Base-by-base conservation (phyloP, 1,140 invertebrate species). In the Diorhabda sublineata region DNA sequence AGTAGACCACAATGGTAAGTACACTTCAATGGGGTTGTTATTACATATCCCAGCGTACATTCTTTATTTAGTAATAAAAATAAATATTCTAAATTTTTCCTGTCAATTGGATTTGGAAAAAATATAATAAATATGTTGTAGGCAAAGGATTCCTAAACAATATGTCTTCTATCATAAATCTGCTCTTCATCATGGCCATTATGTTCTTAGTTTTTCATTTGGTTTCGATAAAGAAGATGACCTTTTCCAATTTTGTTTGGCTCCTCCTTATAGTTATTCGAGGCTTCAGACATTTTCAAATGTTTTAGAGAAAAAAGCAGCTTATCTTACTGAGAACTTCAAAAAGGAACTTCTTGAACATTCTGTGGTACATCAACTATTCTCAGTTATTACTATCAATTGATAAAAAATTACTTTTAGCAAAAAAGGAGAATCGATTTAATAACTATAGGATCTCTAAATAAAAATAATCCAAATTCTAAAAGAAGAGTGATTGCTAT, bases 111-210 rank as follows among this genome's bases (percentile, higher is more conserved):
- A 26, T 6, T 56, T 56, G 52, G 6, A n/a, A 58, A 44, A 69
- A 41, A 61, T 66, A 68, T 69, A 71, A 52, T 52, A 52, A 52
- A 2, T 52, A 52, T 58, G 71, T 81, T 81, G 64, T 82, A 97
- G 92, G 95, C 91, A 90, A 76, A 83, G 92, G 43, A 87, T 97
- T 73, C 90, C 92, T n/a, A 87, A 89, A 58, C 88, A 92, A 56
- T 85, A 96, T 80, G 91, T 98, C 0, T 98, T 95, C 81, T 99
- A 98, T 80, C 97, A 98, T 83, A 88, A 90, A 68, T 98, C 96
- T 42, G 84, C 91, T 7, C 87, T 92, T 70, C 97, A 99, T 81
- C 89, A 92, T 66, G 92, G 95, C 65, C 92, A 97, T 69, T 96
- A 97, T 79, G 91, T 99, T 4, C 86, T 99, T 41, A 97, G 94